Percentiles rank a stretch among this genome's conserved stretches.
Conservation (phyloP, 2,113 vertebrate species). For the Cebidichthys violaceus region DNA sequence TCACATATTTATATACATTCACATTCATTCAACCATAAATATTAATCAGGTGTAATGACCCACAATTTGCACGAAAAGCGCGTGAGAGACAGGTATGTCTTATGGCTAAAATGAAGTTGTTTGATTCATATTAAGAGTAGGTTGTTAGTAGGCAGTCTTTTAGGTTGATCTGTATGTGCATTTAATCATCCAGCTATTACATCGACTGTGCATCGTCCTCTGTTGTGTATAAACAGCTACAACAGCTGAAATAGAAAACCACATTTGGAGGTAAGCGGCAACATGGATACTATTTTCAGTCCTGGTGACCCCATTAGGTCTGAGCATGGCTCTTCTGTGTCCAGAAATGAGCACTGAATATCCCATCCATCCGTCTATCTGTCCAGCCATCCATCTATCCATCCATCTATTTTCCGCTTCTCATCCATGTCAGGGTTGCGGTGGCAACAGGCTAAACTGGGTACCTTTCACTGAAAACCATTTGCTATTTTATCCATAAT, state of each 20-base stretch:
- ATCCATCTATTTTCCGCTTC: conserved; percentile 11
- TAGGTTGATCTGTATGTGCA: background rate
- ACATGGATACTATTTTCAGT: conserved; percentile 31
- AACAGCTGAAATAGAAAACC: conserved; percentile 1
- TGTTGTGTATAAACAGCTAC: background rate
- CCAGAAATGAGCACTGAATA: conserved; percentile 7
- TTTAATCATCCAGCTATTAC: background rate
- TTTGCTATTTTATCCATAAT: conserved; percentile 63
- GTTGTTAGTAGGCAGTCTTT: background rate
- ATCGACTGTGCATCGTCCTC: background rate
- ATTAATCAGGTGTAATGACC: conserved; percentile 3
- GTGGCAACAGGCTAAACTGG: conserved; percentile 45
- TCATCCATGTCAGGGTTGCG: background rate
- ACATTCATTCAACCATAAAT: background rate
- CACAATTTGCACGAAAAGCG: background rate
- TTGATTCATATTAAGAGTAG: conserved; percentile 7
- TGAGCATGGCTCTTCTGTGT: conserved; percentile 13
- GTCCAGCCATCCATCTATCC: conserved; percentile 1
- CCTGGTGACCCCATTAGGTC: conserved; percentile 22
- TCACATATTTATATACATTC: background rate
- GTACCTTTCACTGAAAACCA: conserved; percentile 49
- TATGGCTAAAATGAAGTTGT: background rate
- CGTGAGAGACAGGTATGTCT: background rate
- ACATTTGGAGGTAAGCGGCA: background rate
- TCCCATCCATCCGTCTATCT: background rate